Base-by-base conservation (phyloP, 2,888 invertebrate species). In the Cephus pulcher region DNA sequence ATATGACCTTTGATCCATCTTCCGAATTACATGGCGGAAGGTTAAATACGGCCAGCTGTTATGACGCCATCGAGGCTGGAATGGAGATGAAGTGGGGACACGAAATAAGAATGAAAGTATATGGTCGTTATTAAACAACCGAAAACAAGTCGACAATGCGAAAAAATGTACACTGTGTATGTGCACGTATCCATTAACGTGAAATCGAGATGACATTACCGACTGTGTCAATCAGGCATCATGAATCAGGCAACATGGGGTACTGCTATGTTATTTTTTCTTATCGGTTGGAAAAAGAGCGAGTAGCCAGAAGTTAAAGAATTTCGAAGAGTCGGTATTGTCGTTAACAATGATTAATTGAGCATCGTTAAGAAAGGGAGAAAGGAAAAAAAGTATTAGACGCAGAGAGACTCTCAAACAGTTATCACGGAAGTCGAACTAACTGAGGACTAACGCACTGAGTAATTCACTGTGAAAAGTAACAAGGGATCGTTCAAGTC, bases 101-200 rank as follows among this genome's bases (percentile, higher is more conserved):
- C 30, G 34, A 56, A 37, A 68, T 23, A 69, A 34, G n/a, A 56
- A 77, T 77, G 74, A n/a, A 77, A 77, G 74, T 77, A 68, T 32
- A 56, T 40, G 76, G 73, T n/a, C 40, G 74, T 35, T 34, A 77
- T 77, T 77, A 74, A 77, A n/a, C 56, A 35, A 40, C 35, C 34
- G 74, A 34, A 77, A 77, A 77, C 68, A 34, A 74, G 34, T 77
- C 34, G 40, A 23, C 2, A 15, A 76, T 2, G 34, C 69, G 0
- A 35, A n/a, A 56, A 68, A 73, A 73, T 74, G 71, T 74, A 73
- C 73, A 68, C 33, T 68, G 33, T n/a, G n/a, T 74, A 77, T 15
- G 12, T 12, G 35, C 35, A 12, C 12, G 35, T 35, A 15, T 40
- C 0, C 23, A 40, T 40, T 40, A 23, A 1, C 40, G 6, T 9